These are phyloP conservation scores for Euspilapteryx auroguttella DNA, from an alignment of 2,888 invertebrate genomes.

Conservation along the genomic window DNA sequence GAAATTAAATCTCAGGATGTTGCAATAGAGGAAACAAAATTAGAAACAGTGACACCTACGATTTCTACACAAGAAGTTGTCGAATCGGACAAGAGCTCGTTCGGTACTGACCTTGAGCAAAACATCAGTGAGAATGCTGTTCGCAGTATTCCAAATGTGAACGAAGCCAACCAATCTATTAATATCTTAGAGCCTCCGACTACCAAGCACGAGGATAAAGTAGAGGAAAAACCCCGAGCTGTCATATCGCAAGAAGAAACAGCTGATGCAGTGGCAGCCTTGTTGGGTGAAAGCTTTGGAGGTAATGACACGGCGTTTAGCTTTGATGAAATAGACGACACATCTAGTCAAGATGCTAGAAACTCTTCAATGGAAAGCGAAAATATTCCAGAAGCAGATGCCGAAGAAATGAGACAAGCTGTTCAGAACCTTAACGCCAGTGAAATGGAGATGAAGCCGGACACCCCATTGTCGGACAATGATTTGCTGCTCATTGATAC, in stretches of 20 bases:
- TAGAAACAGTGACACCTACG: background rate
- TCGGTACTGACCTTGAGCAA: constrained; percentile 62
- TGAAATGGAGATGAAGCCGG: constrained; percentile 76
- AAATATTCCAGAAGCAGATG: constrained; percentile 69
- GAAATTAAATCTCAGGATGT: constrained; percentile 13
- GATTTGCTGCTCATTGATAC: constrained; percentile 85
- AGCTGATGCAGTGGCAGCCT: constrained; percentile 87
- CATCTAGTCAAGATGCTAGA: constrained; percentile 54
- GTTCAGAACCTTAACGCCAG: constrained; percentile 77
- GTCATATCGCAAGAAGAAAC: constrained; percentile 91
- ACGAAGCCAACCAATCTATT: constrained; percentile 22
- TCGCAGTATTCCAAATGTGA: constrained; percentile 72
- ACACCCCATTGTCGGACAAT: constrained; percentile 82
- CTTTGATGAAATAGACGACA: constrained; percentile 25
- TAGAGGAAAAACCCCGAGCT: constrained; percentile 77
- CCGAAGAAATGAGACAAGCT: constrained; percentile 83
- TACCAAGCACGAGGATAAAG: constrained; percentile 55
- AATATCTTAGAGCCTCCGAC: constrained; percentile 23
- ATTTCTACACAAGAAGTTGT: background rate
- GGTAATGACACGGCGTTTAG: constrained; percentile 57
- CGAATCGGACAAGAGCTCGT: background rate
- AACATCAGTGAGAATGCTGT: constrained; percentile 79
- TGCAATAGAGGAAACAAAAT: constrained; percentile 26
- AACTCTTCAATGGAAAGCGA: constrained; percentile 43
- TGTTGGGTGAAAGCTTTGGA: constrained; percentile 84